Evolutionary conservation across 2,113 vertebrate genomes (phyloP).

Genomic region (Agelaius tricolor): DNA sequence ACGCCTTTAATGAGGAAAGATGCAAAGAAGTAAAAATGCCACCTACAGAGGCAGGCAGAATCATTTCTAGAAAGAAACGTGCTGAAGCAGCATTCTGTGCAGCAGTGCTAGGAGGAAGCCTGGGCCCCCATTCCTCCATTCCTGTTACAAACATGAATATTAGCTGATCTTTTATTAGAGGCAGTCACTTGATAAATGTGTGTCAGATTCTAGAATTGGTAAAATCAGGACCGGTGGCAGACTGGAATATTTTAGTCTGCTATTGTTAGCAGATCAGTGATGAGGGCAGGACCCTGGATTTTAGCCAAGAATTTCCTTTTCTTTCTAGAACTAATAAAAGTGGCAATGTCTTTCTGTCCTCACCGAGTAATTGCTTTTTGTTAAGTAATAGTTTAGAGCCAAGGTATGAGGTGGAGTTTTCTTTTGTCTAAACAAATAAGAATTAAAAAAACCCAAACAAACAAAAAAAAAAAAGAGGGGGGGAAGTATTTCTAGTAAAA

Average conservation of each 20-base stretch:
- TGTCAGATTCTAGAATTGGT: neutral
- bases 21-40: neutral
- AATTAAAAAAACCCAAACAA: neutral
- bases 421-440: neutral
- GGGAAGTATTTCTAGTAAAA: neutral
- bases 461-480: too few relatives aligned
- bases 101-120: neutral
- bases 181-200: neutral
- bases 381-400: neutral
- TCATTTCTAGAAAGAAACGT: neutral
- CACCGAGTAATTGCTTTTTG: accelerated
- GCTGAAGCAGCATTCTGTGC: neutral
- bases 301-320: neutral
- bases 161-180: neutral
- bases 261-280: neutral
- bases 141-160: neutral
- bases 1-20: neutral
- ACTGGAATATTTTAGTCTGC: neutral
- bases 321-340: neutral
- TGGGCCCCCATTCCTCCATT: neutral
- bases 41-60: neutral
- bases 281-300: neutral
- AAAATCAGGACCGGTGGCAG: neutral
- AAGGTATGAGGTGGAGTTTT: neutral
- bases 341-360: neutral